A percentile compares a stretch with the other conserved stretches of the same genome.
Conservation (phyloP, 92 coral and sea anemone genomes). For the Plumapathes pennacea region DNA sequence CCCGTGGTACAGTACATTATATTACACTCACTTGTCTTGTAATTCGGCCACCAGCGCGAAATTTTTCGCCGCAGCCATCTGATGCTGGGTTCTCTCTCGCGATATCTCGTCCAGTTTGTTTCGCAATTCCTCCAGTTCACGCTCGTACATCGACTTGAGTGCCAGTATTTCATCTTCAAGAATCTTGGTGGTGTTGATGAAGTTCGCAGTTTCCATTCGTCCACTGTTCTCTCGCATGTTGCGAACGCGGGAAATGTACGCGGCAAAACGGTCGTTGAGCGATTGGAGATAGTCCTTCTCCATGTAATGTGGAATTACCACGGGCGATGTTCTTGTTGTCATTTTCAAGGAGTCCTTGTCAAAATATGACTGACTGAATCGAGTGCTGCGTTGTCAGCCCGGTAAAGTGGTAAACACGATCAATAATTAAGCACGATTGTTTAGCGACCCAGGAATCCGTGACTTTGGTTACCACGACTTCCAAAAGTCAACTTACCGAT, state of each 20-base stretch:
- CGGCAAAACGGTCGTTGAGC: conserved; percentile 90
- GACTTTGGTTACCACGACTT: neutral
- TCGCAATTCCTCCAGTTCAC: conserved; percentile 85
- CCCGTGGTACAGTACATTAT: too few relatives aligned
- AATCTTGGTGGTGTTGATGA: conserved; percentile 86
- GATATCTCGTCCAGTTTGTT: conserved; percentile 80
- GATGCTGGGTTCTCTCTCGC: conserved; percentile 89
- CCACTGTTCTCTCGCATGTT: conserved; percentile 96
- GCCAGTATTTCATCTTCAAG: conserved; percentile 89
- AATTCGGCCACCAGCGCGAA: conserved; percentile 81
- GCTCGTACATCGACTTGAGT: conserved; percentile 85
- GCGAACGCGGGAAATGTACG: conserved; percentile 92
- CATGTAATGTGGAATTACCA: conserved; percentile 69
- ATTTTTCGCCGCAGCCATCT: conserved; percentile 88
- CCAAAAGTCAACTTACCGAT: too few relatives aligned
- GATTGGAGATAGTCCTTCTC: conserved; percentile 83
- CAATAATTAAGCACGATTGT: conserved; percentile 42
- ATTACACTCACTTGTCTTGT: conserved; percentile 78
- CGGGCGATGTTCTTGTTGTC: conserved; percentile 63
- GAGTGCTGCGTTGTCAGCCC: conserved; percentile 26
- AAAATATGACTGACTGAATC: conserved; percentile 8
- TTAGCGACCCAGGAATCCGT: conserved; percentile 51
- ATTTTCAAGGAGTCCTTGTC: conserved; percentile 16
- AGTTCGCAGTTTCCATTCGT: conserved; percentile 84
- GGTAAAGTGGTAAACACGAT: conserved; percentile 21